Conservation (phyloP, 2,113 vertebrate genomes). For the Uria aalge region DNA sequence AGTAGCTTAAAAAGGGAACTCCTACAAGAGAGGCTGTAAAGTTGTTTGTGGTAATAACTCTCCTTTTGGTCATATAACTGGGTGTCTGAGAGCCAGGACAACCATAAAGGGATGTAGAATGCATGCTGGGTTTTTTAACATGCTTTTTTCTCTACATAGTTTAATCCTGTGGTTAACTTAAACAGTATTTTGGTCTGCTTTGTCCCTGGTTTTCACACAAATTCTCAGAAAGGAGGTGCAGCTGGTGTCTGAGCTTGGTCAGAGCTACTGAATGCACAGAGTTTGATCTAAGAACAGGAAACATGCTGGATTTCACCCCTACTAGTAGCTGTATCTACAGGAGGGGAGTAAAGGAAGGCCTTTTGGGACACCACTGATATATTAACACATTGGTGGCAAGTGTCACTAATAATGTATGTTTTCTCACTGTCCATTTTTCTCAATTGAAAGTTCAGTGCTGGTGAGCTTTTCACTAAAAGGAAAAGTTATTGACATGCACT, state of each 20-base stretch:
- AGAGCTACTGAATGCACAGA: background rate
- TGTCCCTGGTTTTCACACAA: slow-evolving; percentile 1
- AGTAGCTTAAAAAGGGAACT: background rate
- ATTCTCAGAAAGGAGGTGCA: background rate
- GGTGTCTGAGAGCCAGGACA: background rate
- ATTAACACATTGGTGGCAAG: background rate
- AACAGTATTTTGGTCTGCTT: background rate
- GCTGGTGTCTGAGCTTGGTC: background rate
- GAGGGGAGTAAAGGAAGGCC: background rate
- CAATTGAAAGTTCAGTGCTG: background rate
- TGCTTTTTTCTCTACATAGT: background rate
- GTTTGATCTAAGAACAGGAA: background rate
- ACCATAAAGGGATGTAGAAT: background rate
- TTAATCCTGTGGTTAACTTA: slow-evolving; percentile 18
- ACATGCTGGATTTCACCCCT: background rate
- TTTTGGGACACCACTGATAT: background rate
- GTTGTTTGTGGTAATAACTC: background rate
- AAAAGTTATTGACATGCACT: background rate
- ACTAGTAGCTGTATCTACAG: background rate
- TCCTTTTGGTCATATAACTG: slow-evolving; percentile 26
- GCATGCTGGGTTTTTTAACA: background rate
- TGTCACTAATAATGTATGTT: background rate
- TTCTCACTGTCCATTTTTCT: background rate
- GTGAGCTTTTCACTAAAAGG: background rate
- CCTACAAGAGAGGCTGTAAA: background rate